Evolutionary conservation across 2,797 vertebrate genomes (phyloP), one percentile per base, ranked within the genome.

Genomic region (Parauchenoglanis ngamensis): DNA sequence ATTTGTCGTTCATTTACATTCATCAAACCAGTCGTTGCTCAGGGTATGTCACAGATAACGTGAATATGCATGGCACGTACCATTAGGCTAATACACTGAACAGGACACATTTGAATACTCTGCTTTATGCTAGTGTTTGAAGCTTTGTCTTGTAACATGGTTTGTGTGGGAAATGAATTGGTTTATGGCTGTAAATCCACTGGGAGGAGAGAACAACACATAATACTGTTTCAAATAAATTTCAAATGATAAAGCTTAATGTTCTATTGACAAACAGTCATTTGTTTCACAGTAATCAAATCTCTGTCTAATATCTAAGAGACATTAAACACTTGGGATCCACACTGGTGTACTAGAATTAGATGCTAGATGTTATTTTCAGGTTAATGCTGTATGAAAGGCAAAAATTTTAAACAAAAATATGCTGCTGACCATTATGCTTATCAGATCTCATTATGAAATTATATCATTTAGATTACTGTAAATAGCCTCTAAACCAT

Each of bases 391-490:
- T 82, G 46, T 89, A 87, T 87, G 76, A 91, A 89, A 86, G 76
- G n/a, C 73, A 61, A 54, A 56, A 23, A 59, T 87, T 89, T 83
- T 77, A 83, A 86, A 87, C 70, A 87, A 86, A 86, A 86, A 82
- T 84, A 84, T 73, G 85, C 83, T 83, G 78, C 79, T 87, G 86
- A 85, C 84, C 86, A 89, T 90, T 89, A 87, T 73, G 87, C 83
- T 88, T 89, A 89, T 91, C 86, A 88, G 79, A 87, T 82, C 87
- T 86, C 88, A 83, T 91, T 90, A 90, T 83, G 78, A 90, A 86
- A 91, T 91, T 84, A 77, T 89, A 83, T 87, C 83, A 90, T 92
- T 90, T 89, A 86, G 90, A 90, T 91, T 81, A 88, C 85, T 88
- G 81, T 91, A 89, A 88, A 91, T 91, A 87, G 88, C 87, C 88